Evolutionary conservation across 2,113 vertebrate genomes (phyloP), one percentile per base, ranked within the genome.

Genomic region (Ophthalmotilapia sp.): DNA sequence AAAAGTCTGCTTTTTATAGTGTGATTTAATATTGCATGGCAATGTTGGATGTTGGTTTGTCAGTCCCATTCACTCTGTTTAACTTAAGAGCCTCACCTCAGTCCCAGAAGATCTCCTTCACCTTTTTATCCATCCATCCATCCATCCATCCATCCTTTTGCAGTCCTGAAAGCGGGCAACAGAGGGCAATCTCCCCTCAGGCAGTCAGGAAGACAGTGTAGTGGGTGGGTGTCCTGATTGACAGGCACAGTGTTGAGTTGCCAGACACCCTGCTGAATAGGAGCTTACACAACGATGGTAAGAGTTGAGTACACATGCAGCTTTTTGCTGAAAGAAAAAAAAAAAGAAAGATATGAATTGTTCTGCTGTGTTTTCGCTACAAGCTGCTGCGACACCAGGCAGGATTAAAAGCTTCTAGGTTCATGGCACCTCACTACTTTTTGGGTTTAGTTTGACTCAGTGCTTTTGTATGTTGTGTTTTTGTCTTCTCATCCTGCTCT

Each of bases 181-280:
- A 92, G 92, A 86, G 92, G 90, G 91, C 88, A 83, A 23, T 60
- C 81, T 85, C 83, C 86, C 75, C 77, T 10, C 70, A 86, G 81
- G 45, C 84, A 90, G 81, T 23, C 10, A 62, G 77, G 9, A 14
- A 84, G 83, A 26, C 47, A 31, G 55, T 15, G 15, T 8, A 19
- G 29, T 68, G 55, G 80, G 26, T 65, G 55, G 80, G 73, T 80
- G 83, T 65, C 31, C 21, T 88, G 91, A 91, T 84, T 90, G 92
- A 91, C 91, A 93, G 91, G 53, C 5, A 12, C 60, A 36, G 83
- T 36, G 17, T 86, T 79, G 85, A 82, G 90, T 88, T 85, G 65
- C 77, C 87, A 88, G 89, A 84, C 86, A 38, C 75, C 79, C 81
- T 6, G 31, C 77, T 86, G 84, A 90, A 90, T 9, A 68, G 62